Evolutionary conservation across 2,797 vertebrate genomes (phyloP).

Genomic region (Mormyrops boulengeri): DNA sequence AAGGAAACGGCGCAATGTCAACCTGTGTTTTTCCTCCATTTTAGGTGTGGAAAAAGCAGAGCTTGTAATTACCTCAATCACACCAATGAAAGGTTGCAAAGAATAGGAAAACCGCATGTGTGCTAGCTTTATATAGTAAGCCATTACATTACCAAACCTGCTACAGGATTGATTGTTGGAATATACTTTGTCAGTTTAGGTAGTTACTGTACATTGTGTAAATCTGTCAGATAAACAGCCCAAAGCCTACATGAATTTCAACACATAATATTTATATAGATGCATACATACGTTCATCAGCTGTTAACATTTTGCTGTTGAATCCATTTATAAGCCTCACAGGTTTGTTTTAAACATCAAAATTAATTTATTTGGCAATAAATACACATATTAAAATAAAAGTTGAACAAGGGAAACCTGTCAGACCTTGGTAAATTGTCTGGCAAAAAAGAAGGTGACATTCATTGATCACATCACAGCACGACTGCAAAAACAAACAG

Average conservation of each 20-base stretch:
- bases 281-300: neutral
- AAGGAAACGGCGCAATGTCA: neutral
- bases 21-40: conserved; percentile 21
- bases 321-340: neutral
- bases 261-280: neutral
- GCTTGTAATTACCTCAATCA: conserved; percentile 34
- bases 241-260: neutral
- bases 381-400: conserved; percentile 16
- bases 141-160: neutral
- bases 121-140: neutral
- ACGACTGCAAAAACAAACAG: conserved; percentile 18
- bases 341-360: conserved; percentile 15
- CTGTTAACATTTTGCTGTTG: neutral
- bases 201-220: neutral
- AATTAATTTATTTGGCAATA: conserved; percentile 17
- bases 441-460: neutral
- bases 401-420: neutral
- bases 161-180: neutral
- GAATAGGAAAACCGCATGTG: neutral
- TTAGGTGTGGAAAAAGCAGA: conserved; percentile 54
- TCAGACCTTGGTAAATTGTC: neutral
- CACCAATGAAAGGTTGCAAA: neutral
- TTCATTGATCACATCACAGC: conserved; percentile 4
- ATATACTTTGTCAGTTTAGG: neutral
- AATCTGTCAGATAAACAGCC: neutral